A percentile compares a stretch with the other conserved stretches of the same genome.
These are phyloP conservation scores for Ophiodon elongatus DNA, from an alignment of 2,113 vertebrate species.

Conservation along the genomic window DNA sequence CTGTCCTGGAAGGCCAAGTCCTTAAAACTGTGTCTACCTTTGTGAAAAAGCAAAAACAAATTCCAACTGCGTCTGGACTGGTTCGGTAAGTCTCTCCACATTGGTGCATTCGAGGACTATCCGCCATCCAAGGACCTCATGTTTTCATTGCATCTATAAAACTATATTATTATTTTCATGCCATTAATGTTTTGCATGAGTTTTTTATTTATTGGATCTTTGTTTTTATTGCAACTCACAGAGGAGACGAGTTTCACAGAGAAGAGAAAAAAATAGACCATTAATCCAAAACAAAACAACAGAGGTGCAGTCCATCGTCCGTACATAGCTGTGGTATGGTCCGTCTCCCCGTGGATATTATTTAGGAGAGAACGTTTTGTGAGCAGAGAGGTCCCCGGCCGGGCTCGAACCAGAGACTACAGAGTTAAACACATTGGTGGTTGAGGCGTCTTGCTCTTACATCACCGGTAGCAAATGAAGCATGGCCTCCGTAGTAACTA, in stretches of 20 bases:
- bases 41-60: neutral
- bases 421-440: no score
- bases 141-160: slow-evolving; percentile 43
- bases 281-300: neutral
- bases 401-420: no score
- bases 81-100: neutral
- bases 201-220: slow-evolving; percentile 41
- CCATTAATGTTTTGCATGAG: slow-evolving; percentile 27
- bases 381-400: no score
- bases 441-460: no score
- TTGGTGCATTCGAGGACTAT: neutral
- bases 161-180: slow-evolving; percentile 19
- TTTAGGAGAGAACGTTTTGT: no score
- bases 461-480: no score
- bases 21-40: neutral
- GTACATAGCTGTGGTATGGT: neutral
- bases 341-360: no score
- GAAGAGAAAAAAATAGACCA: neutral
- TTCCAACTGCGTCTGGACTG: no score
- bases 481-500: no score
- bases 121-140: neutral
- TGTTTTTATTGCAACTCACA: slow-evolving; percentile 31
- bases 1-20: neutral
- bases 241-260: slow-evolving; percentile 2
- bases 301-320: neutral